These are phyloP conservation scores for Sweltsa coloradensis DNA, from an alignment of 1,140 invertebrate species.

Conservation along the genomic window DNA sequence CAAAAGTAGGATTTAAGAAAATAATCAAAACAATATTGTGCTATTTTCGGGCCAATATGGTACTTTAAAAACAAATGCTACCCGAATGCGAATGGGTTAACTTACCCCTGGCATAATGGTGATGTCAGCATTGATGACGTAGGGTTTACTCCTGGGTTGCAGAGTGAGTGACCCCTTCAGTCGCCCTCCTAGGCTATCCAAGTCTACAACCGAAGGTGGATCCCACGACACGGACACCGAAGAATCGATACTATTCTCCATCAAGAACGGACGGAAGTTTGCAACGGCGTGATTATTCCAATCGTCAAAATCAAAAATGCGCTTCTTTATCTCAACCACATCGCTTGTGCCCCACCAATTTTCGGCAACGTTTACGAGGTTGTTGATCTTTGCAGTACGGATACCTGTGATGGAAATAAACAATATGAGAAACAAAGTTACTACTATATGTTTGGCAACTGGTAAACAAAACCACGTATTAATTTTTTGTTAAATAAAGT, in stretches of 20 bases:
- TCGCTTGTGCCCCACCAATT: slow-evolving; percentile 93
- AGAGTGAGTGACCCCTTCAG: slow-evolving; percentile 62
- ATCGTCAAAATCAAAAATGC: slow-evolving; percentile 98
- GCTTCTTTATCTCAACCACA: slow-evolving; percentile 54
- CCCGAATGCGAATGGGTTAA: no score
- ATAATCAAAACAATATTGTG: not conserved
- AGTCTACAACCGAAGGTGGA: slow-evolving; percentile 34
- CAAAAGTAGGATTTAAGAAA: not conserved
- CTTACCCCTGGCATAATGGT: slow-evolving; percentile 81
- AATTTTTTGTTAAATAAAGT: no score
- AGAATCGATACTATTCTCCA: slow-evolving; percentile 57
- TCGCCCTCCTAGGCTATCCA: slow-evolving; percentile 71
- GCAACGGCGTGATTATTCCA: slow-evolving; percentile 98
- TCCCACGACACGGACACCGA: slow-evolving; percentile 59
- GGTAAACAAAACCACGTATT: no score
- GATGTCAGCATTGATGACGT: slow-evolving; percentile 78
- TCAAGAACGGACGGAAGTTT: slow-evolving; percentile 75
- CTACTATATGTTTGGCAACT: no score
- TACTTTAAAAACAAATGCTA: not conserved
- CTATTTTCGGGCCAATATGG: not conserved
- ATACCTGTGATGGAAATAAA: no score
- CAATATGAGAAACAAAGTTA: no score
- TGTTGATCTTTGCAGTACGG: slow-evolving; percentile 74
- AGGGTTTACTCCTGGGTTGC: slow-evolving; percentile 52
- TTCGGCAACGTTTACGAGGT: slow-evolving; percentile 73